These are phyloP conservation scores for Blastobasis adustella DNA, from an alignment of 2,888 invertebrate genomes.

Conservation along the genomic window DNA sequence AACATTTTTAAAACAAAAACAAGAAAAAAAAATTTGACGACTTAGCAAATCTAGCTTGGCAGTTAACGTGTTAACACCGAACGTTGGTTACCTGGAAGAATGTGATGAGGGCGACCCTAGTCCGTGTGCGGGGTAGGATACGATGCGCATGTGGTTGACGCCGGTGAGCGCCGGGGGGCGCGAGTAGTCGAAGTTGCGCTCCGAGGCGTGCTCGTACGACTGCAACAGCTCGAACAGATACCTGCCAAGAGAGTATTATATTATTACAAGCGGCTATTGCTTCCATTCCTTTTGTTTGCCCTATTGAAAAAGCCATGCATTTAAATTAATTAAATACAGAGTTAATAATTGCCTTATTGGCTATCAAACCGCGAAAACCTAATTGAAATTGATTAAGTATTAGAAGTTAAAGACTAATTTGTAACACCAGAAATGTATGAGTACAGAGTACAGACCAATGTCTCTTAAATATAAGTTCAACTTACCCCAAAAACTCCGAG, in stretches of 20 bases:
- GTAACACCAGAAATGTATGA: background rate
- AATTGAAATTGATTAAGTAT: too few relatives aligned
- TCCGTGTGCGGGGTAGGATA: constrained; percentile 15
- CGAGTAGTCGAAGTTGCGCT: constrained; percentile 47
- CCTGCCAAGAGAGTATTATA: constrained; percentile 31
- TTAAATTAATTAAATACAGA: too few relatives aligned
- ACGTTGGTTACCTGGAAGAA: constrained; percentile 16
- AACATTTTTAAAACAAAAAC: too few relatives aligned
- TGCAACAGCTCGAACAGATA: constrained; percentile 81
- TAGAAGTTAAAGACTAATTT: background rate
- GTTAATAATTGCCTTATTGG: too few relatives aligned
- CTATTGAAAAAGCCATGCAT: too few relatives aligned
- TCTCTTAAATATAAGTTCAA: constrained; percentile 1
- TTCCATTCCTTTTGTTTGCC: too few relatives aligned
- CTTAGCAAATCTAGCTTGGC: too few relatives aligned
- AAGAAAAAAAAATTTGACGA: too few relatives aligned
- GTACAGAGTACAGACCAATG: background rate
- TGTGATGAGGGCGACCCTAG: constrained; percentile 13
- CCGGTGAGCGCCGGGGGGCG: constrained; percentile 35
- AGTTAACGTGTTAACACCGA: too few relatives aligned
- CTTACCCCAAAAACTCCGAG: constrained; percentile 87
- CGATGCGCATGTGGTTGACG: constrained; percentile 27
- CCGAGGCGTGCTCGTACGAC: constrained; percentile 74
- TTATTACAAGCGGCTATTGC: too few relatives aligned
- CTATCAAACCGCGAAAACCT: too few relatives aligned